Conservation (phyloP, 2,888 invertebrate genomes). For the Phanerotoma sp. region DNA sequence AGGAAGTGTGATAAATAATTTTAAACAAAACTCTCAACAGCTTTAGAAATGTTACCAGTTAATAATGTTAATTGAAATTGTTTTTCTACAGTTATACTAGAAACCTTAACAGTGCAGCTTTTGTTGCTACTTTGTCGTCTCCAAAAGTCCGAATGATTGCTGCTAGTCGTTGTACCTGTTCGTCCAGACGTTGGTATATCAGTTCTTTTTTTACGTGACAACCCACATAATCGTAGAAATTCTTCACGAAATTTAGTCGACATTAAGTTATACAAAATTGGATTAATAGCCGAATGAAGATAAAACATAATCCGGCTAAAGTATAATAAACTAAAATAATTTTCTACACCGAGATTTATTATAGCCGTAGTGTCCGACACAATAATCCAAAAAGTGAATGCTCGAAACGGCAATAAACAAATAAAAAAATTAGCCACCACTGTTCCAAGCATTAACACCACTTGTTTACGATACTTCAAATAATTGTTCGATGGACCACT, state of each 20-base stretch:
- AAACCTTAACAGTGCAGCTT: slow-evolving; percentile 43
- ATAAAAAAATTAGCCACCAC: slow-evolving; percentile 90
- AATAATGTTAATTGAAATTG: slow-evolving; percentile 43
- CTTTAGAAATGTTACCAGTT: slow-evolving; percentile 42
- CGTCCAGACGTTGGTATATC: slow-evolving; percentile 40
- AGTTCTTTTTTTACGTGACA: slow-evolving; percentile 39
- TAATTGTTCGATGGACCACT: slow-evolving; percentile 64
- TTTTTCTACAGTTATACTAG: slow-evolving; percentile 40
- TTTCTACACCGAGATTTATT: slow-evolving; percentile 71
- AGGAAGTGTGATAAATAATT: not conserved
- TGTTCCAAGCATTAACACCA: slow-evolving; percentile 85
- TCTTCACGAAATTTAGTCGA: slow-evolving; percentile 87
- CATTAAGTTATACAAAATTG: slow-evolving; percentile 88
- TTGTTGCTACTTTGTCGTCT: slow-evolving; percentile 62
- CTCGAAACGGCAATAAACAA: slow-evolving; percentile 85
- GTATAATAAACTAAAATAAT: slow-evolving; percentile 80
- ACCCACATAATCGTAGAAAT: slow-evolving; percentile 68
- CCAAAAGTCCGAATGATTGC: slow-evolving; percentile 59
- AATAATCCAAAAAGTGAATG: slow-evolving; percentile 85
- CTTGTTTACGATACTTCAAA: slow-evolving; percentile 74
- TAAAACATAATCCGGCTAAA: slow-evolving; percentile 87
- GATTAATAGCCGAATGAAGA: slow-evolving; percentile 89
- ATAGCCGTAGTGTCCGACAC: slow-evolving; percentile 71
- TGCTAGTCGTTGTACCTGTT: slow-evolving; percentile 45
- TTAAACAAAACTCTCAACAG: slow-evolving; percentile 51